Evolutionary conservation across 2,888 invertebrate species (phyloP).

Genomic region (Euzophera pinguis): DNA sequence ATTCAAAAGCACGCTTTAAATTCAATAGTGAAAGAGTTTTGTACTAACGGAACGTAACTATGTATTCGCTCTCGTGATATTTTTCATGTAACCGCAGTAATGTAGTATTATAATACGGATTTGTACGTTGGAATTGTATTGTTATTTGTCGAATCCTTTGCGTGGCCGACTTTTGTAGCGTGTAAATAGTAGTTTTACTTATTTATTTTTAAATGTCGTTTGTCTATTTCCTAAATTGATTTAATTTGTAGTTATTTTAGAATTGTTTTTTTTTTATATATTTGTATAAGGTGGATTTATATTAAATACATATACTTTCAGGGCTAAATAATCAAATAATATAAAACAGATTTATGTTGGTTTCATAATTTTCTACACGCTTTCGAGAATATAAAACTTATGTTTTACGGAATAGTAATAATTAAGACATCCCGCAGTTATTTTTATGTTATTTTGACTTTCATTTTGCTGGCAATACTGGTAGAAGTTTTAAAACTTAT

Average conservation of each 20-base stretch:
- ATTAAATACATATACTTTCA: too few relatives aligned
- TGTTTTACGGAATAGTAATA: too few relatives aligned
- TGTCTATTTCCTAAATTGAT: constrained; percentile 30
- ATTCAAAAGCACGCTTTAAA: constrained; percentile 72
- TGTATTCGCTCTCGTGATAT: constrained; percentile 73
- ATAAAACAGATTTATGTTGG: too few relatives aligned
- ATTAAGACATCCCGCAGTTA: too few relatives aligned
- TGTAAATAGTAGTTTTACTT: constrained; percentile 56
- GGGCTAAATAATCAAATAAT: too few relatives aligned
- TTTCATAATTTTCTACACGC: too few relatives aligned
- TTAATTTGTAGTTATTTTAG: constrained; percentile 35
- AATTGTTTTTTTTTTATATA: constrained; percentile 28
- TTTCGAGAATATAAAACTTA: too few relatives aligned
- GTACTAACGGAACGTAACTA: constrained; percentile 59
- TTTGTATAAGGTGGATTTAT: too few relatives aligned
- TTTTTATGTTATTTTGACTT: too few relatives aligned
- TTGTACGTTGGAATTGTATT: constrained; percentile 56
- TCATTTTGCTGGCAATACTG: too few relatives aligned
- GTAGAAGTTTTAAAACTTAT: too few relatives aligned
- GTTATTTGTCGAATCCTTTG: constrained; percentile 41
- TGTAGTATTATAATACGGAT: constrained; percentile 44
- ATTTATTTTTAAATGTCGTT: constrained; percentile 32
- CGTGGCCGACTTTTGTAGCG: constrained; percentile 27
- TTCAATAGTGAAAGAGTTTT: constrained; percentile 47
- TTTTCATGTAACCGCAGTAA: constrained; percentile 63